Evolutionary conservation across 2,888 invertebrate genomes (phyloP).

Genomic region (Caenorhabditis sp.): DNA sequence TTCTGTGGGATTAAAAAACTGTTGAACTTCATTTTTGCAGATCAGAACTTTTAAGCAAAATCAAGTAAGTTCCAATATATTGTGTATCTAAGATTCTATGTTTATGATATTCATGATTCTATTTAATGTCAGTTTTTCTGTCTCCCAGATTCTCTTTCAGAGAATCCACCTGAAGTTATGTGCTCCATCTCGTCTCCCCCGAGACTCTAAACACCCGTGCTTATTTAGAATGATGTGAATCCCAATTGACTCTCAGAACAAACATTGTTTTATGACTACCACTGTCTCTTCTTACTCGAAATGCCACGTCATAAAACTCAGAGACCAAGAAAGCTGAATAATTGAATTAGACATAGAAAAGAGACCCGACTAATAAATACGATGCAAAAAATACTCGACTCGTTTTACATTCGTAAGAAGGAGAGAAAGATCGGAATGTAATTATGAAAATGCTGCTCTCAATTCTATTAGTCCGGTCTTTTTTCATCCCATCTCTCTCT

Average conservation of each 20-base stretch:
- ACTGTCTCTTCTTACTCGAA: not conserved
- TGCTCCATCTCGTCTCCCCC: not conserved
- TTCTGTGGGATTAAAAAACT: too few relatives aligned
- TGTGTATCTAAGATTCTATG: too few relatives aligned
- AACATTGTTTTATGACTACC: not conserved
- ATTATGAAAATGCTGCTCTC: constrained; percentile 63
- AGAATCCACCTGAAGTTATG: not conserved
- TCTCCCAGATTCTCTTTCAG: too few relatives aligned
- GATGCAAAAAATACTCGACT: constrained; percentile 32
- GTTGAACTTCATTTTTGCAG: too few relatives aligned
- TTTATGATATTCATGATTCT: too few relatives aligned
- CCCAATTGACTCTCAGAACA: constrained; percentile 16
- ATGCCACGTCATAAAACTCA: constrained; percentile 27
- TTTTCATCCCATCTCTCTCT: constrained; percentile 15
- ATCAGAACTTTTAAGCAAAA: too few relatives aligned
- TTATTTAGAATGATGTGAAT: constrained; percentile 12
- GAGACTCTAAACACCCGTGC: not conserved
- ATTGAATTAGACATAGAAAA: constrained; percentile 30
- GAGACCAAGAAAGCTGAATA: constrained; percentile 20
- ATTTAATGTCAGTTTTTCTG: too few relatives aligned
- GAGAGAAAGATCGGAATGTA: constrained; percentile 51
- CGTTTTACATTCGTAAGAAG: constrained; percentile 33
- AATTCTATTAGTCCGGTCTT: constrained; percentile 48
- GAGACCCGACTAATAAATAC: constrained; percentile 29
- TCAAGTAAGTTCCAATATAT: too few relatives aligned